These are phyloP conservation scores for Lemur catta DNA, from an alignment of 2,797 vertebrate species.

Conservation along the genomic window DNA sequence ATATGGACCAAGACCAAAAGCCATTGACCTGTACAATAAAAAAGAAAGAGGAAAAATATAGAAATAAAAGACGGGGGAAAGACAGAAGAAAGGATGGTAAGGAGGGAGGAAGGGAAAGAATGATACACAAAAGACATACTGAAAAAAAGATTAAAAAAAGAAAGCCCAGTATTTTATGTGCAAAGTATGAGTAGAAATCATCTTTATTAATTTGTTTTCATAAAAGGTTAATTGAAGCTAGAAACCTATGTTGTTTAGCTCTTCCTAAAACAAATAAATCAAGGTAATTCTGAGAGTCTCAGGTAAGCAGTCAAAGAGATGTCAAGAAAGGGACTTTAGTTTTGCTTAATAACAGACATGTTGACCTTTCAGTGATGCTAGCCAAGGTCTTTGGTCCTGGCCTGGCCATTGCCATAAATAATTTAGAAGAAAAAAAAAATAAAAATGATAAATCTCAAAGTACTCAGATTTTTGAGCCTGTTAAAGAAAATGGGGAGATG, in stretches of 20 bases:
- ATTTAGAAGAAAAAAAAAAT: background rate
- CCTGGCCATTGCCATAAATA: background rate
- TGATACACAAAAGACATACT: accelerated
- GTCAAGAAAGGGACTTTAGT: background rate
- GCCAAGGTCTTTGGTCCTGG: background rate
- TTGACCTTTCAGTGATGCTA: background rate
- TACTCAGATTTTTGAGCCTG: background rate
- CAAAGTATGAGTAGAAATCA: background rate
- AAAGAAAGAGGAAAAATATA: background rate
- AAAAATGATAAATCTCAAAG: background rate
- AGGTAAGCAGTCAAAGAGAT: background rate
- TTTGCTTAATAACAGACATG: background rate
- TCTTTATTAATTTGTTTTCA: background rate
- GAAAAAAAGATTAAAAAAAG: too few relatives aligned
- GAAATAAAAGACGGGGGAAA: background rate
- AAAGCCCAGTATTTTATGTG: background rate
- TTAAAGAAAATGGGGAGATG: background rate
- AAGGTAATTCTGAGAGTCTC: background rate
- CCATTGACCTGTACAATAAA: background rate
- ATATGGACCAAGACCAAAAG: background rate
- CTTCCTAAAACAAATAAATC: background rate
- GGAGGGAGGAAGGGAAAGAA: background rate
- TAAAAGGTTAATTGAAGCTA: background rate
- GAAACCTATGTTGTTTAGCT: background rate
- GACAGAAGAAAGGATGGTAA: background rate